These are phyloP conservation scores for Volucella zonaria DNA, from an alignment of 2,888 invertebrate species.

Conservation along the genomic window DNA sequence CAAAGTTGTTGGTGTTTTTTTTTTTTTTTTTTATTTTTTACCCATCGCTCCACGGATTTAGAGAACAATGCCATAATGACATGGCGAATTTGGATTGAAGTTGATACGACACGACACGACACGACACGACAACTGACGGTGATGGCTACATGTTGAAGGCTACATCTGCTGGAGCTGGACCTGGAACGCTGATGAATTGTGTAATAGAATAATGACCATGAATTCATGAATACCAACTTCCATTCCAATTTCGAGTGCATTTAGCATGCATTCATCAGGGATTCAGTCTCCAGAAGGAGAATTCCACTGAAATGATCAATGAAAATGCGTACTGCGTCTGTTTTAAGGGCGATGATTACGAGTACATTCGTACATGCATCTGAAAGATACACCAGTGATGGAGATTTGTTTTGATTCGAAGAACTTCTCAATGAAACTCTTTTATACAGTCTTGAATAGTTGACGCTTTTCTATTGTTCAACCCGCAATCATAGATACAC, in stretches of 20 bases:
- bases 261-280: slow-evolving; percentile 15
- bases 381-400: not conserved
- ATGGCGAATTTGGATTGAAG: slow-evolving; percentile 53
- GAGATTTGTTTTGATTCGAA: slow-evolving; percentile 50
- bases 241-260: slow-evolving; percentile 28
- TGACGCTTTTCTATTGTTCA: slow-evolving; percentile 44
- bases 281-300: not conserved
- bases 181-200: slow-evolving; percentile 48
- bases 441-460: slow-evolving; percentile 7
- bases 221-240: slow-evolving; percentile 35
- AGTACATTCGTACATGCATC: not conserved
- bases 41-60: slow-evolving; percentile 24
- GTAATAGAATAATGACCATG: slow-evolving; percentile 70
- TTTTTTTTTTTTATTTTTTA: slow-evolving; percentile 25
- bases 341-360: not conserved
- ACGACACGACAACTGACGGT: slow-evolving; percentile 49
- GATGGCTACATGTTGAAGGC: slow-evolving; percentile 12
- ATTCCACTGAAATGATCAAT: slow-evolving; percentile 69
- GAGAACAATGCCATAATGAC: slow-evolving; percentile 64
- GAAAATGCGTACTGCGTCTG: slow-evolving; percentile 15
- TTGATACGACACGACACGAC: slow-evolving; percentile 49
- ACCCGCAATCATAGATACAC: slow-evolving; percentile 1
- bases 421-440: slow-evolving; percentile 47
- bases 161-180: no score
- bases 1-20: slow-evolving; percentile 6